These are phyloP conservation scores for Drosophila yooni DNA, from an alignment of 2,888 invertebrate species.

Conservation along the genomic window DNA sequence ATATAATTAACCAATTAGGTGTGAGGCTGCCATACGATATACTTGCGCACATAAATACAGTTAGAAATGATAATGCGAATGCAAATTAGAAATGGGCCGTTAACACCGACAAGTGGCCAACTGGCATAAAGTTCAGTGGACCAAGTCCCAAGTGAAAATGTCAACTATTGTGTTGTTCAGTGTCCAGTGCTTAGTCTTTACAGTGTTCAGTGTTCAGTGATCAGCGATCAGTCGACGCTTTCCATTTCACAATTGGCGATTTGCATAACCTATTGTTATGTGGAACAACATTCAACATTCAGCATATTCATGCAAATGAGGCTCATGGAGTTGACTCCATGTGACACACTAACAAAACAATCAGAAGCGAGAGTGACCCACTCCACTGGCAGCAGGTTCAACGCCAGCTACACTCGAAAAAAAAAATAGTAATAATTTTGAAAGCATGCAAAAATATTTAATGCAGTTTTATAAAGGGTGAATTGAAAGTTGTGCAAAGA, in stretches of 20 bases:
- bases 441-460: neutral
- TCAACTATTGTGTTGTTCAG: neutral
- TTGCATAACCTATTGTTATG: neutral
- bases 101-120: neutral
- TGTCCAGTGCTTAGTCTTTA: neutral
- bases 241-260: neutral
- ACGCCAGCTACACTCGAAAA: neutral
- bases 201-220: neutral
- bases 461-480: neutral
- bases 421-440: neutral
- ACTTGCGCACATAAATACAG: neutral
- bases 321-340: neutral
- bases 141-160: neutral
- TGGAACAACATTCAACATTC: neutral
- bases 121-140: neutral
- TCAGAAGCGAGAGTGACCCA: conserved; percentile 11
- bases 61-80: neutral
- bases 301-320: neutral
- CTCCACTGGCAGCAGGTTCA: neutral
- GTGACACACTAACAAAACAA: conserved; percentile 2
- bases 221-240: neutral
- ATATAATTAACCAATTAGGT: neutral
- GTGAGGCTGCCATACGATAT: no score
- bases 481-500: neutral
- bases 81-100: neutral